Conservation (phyloP, 2,113 vertebrate species). For the Tilapia sparmanii region DNA sequence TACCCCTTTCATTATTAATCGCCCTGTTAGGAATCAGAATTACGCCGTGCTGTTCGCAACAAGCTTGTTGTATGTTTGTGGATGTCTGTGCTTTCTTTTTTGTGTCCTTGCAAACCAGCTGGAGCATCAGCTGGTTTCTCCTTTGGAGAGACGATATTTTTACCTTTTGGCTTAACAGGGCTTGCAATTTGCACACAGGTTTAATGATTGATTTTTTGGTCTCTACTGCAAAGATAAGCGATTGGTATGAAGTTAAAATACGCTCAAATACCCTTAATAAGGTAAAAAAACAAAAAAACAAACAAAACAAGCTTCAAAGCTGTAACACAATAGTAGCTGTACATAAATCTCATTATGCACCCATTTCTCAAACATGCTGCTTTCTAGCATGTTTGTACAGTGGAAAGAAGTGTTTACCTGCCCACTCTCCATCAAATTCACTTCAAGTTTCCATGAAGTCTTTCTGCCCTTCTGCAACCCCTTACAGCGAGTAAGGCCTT, state of each 20-base stretch:
- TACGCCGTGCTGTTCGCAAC: neutral
- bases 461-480: neutral
- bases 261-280: neutral
- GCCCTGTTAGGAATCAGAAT: constrained; percentile 16
- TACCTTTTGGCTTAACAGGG: neutral
- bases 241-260: neutral
- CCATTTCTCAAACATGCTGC: neutral
- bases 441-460: neutral
- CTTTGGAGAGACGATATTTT: neutral
- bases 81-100: neutral
- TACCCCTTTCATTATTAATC: constrained; percentile 25
- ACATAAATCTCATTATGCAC: neutral
- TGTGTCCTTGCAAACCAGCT: neutral
- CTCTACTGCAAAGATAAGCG: neutral
- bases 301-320: neutral
- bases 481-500: neutral
- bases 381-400: neutral
- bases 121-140: neutral
- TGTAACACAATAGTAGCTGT: neutral
- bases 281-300: neutral
- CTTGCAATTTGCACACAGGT: neutral
- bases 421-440: neutral
- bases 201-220: neutral
- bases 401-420: neutral
- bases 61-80: neutral